A percentile compares a stretch with the other conserved stretches of the same genome.
These are phyloP conservation scores for Furnarius figulus DNA, from an alignment of 2,113 vertebrate genomes.

Conservation along the genomic window DNA sequence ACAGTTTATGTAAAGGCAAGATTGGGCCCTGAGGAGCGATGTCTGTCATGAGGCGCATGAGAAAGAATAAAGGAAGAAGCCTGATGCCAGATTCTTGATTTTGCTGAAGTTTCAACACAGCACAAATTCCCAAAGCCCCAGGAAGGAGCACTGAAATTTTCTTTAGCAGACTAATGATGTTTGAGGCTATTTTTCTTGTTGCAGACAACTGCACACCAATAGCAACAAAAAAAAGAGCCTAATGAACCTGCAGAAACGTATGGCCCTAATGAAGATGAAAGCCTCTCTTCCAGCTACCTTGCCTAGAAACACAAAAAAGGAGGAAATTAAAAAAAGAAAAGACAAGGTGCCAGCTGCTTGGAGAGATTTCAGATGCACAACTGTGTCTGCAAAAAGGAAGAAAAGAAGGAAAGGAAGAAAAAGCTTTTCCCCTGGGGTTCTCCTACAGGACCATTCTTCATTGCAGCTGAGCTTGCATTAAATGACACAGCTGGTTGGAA, in stretches of 20 bases:
- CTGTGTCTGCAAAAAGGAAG: conserved; percentile 26
- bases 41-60: neutral
- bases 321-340: conserved; percentile 21
- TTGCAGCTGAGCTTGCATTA: conserved; percentile 61
- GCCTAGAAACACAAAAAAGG: conserved; percentile 21
- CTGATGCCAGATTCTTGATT: conserved; percentile 35
- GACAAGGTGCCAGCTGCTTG: conserved; percentile 55
- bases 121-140: conserved; percentile 29
- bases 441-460: conserved; percentile 46
- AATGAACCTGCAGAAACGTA: conserved; percentile 68
- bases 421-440: conserved; percentile 31
- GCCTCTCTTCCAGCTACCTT: conserved; percentile 43
- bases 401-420: conserved; percentile 33
- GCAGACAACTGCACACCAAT: conserved; percentile 61
- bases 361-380: conserved; percentile 17
- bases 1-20: conserved; percentile 31
- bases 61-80: conserved; percentile 33
- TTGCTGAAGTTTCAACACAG: conserved; percentile 51
- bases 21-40: conserved; percentile 15
- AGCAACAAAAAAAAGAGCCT: conserved; percentile 39
- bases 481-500: conserved; percentile 48
- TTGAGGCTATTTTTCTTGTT: conserved; percentile 65
- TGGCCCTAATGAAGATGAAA: conserved; percentile 72
- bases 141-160: conserved; percentile 51
- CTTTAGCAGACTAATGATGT: conserved; percentile 66